A percentile compares a stretch with the other conserved stretches of the same genome.
phyloP scores from a whole-genome alignment of 2,888 invertebrate genomes.

The Dasypolia templi region DNA sequence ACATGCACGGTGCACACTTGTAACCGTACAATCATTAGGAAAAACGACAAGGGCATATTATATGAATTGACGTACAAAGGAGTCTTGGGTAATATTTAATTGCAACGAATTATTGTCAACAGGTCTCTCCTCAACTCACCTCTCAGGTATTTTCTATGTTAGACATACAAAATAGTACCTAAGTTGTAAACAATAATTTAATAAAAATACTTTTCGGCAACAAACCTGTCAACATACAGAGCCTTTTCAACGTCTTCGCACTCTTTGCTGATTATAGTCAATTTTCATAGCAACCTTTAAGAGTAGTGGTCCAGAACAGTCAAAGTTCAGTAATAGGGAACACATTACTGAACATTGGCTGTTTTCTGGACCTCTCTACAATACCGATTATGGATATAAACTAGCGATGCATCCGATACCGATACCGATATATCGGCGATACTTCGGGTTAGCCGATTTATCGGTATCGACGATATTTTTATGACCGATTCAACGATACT shows the following conservation, averaged over 20 bases:
- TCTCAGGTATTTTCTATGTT: conserved; percentile 4
- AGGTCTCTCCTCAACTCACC: not conserved
- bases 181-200: not conserved
- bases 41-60: conserved; percentile 23
- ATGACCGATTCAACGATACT: no score
- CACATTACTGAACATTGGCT: no score
- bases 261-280: not conserved
- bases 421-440: no score
- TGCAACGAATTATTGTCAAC: conserved; percentile 11
- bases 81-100: not conserved
- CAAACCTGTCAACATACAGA: not conserved
- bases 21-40: conserved; percentile 14
- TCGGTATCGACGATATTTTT: no score
- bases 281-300: not conserved
- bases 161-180: conserved; percentile 1
- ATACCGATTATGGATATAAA: not conserved
- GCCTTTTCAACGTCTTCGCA: not conserved
- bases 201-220: not conserved
- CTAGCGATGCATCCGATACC: no score
- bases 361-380: no score
- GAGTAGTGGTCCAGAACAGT: not conserved
- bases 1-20: conserved; percentile 27
- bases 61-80: conserved; percentile 2
- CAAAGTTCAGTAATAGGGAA: not conserved
- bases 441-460: no score